Evolutionary conservation across 1,140 invertebrate species (phyloP), one percentile per base, ranked within the genome.

Genomic region (Nephila pilipes): DNA sequence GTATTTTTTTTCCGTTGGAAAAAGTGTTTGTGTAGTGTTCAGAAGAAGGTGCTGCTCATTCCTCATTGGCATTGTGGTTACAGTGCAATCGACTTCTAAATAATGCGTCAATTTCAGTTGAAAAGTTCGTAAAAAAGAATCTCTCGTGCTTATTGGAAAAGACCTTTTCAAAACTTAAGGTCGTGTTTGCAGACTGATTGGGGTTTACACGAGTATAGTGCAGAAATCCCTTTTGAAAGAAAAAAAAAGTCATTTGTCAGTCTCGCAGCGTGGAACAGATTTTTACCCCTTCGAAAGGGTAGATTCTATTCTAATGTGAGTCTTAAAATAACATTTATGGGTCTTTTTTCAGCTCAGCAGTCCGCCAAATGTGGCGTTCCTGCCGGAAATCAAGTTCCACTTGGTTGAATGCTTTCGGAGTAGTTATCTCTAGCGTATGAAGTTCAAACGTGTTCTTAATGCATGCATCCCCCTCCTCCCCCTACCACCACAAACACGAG

Each of bases 301-400:
- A n/a, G n/a, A 65, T 65, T 65, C 63, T 65, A 65, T 65, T 65
- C 63, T 65, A 65, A 75, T 75, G 29, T 18, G 38, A 55, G 32
- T 69, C 87, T 80, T 90, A 90, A 90, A 90, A 90, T 79, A 90
- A 90, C 87, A 90, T 90, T 90, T 90, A 54, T 18, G 54, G 18
- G 87, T 90, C 57, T 69, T 90, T 90, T 90, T 58, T 38, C 65
- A 90, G 69, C 54, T 55, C 46, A 57, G 54, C 25, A 85, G 81
- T 38, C 58, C 80, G 83, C 83, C 90, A 85, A 69, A 92, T 85
- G 55, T 91, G 79, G 80, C 29, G 54, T 16, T 65, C 32, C 87
- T 85, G 83, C 90, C 90, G 90, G 90, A 92, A 92, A 92, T 46
- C 32, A 58, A 85, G 90, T 92, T 92, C 90, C 58, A 83, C 89